Base-by-base conservation (phyloP, 2,888 invertebrate species). In the Calameuta idolon region DNA sequence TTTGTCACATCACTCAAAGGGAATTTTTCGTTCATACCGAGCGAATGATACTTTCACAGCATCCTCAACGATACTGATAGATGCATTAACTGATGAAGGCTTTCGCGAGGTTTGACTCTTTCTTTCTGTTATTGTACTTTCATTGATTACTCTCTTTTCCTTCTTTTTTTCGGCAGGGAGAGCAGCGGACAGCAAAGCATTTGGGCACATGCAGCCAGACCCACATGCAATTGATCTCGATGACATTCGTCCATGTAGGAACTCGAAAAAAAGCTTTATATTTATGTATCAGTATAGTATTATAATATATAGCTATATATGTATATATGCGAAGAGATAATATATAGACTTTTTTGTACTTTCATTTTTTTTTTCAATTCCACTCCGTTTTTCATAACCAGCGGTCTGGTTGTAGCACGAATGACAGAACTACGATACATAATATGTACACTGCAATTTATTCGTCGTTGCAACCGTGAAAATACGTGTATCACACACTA, bases 171-270 rank as follows among this genome's bases (percentile, higher is more conserved):
- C 73, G 85, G 85, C 87, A 81, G 86, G 86, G 87, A 87, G 86
- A 89, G 88, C 87, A 89, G 88, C 88, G 88, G 86, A 89, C 87
- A 90, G 90, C 90, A 87, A 90, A 91, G 90, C 91, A 86, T 87
- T 90, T 89, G 89, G 89, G 89, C 87, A 86, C 91, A 90, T 91
- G 91, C 91, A 90, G 87, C 87, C 87, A 88, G 87, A 87, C 88
- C 88, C 88, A 89, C 91, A 89, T 91, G 91, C 91, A 91, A 86
- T 87, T 74, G 37, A 34, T 34, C 37, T 71, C 71, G 31, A 71
- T 23, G 34, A 31, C 31, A 12, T 15, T 71, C 12, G 31, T 71
- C 15, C 12, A 12, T 12, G 5, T 55, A 31, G 71, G 23, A 71
- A 71, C 35, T 34, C 74, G 74, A 35, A 35, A 74, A 74, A 9